These are phyloP conservation scores for Anthopleura sola DNA, from an alignment of 64 coral and sea anemone genomes.

Conservation along the genomic window DNA sequence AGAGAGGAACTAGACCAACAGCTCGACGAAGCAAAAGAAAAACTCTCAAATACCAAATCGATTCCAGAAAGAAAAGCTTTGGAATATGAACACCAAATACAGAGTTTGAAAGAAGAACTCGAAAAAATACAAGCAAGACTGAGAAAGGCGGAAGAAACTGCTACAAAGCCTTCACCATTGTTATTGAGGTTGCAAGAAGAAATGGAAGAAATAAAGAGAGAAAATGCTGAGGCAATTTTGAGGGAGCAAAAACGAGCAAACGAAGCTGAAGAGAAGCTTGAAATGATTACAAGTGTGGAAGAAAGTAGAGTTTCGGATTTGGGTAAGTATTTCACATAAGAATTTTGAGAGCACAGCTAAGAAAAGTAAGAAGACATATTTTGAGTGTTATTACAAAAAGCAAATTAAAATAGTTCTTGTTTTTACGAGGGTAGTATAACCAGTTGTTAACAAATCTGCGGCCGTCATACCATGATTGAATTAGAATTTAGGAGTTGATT, in stretches of 20 bases:
- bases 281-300: conserved; percentile 75
- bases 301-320: conserved; percentile 92
- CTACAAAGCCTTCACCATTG: conserved; percentile 69
- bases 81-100: conserved; percentile 54
- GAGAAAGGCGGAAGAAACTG: conserved; percentile 65
- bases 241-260: conserved; percentile 90
- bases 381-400: too few species aligned
- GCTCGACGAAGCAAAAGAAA: conserved; percentile 79
- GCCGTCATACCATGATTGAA: not conserved
- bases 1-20: conserved; percentile 93
- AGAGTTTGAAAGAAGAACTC: conserved; percentile 49
- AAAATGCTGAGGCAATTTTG: conserved; percentile 66
- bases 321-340: conserved; percentile 24
- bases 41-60: conserved; percentile 25
- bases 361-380: not conserved
- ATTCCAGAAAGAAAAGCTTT: conserved; percentile 71
- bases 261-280: conserved; percentile 87
- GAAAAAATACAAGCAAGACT: conserved; percentile 61
- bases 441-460: too few species aligned
- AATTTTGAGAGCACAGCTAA: not conserved
- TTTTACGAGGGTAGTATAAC: too few species aligned
- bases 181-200: conserved; percentile 76
- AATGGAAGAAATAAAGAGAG: conserved; percentile 83
- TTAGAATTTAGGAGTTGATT: too few species aligned
- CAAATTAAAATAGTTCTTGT: too few species aligned